These are phyloP conservation scores for Philaenus spumarius DNA, from an alignment of 1,140 invertebrate genomes.

Conservation along the genomic window DNA sequence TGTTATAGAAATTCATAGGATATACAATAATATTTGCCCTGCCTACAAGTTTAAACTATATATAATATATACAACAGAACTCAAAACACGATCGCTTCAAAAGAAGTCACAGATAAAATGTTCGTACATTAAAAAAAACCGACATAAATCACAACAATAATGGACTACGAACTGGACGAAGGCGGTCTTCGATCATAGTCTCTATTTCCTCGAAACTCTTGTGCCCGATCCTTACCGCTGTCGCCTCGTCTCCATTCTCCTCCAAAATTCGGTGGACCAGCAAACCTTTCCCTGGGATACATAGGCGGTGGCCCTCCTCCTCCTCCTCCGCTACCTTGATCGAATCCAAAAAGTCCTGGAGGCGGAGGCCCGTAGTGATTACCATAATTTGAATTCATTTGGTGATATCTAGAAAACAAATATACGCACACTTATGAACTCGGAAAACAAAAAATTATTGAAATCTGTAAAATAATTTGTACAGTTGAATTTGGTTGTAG, in stretches of 20 bases:
- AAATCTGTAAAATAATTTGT: too few relatives aligned
- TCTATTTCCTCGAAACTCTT: constrained; percentile 34
- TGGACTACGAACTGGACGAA: constrained; percentile 33
- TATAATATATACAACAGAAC: too few relatives aligned
- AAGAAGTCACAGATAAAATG: too few relatives aligned
- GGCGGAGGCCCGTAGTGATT: constrained; percentile 1
- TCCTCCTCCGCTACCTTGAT: neutral
- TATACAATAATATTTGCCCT: too few relatives aligned
- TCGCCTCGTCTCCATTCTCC: constrained; percentile 1
- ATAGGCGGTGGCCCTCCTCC: too few relatives aligned
- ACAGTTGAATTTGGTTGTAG: too few relatives aligned
- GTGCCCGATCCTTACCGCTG: neutral
- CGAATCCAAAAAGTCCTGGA: neutral
- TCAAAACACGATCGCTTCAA: too few relatives aligned
- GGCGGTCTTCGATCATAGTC: constrained; percentile 48
- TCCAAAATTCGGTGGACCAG: neutral
- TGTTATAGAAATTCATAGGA: too few relatives aligned
- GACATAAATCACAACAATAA: too few relatives aligned
- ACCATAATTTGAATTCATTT: neutral
- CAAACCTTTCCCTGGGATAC: neutral
- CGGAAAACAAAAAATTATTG: neutral
- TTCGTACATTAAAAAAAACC: too few relatives aligned
- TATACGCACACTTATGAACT: neutral
- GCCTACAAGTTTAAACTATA: too few relatives aligned
- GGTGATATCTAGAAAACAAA: constrained; percentile 7